Percentiles rank a stretch among this genome's conserved stretches.
These are phyloP conservation scores for Diploscapter pachys DNA, from an alignment of 1,140 invertebrate species.

Conservation along the genomic window DNA sequence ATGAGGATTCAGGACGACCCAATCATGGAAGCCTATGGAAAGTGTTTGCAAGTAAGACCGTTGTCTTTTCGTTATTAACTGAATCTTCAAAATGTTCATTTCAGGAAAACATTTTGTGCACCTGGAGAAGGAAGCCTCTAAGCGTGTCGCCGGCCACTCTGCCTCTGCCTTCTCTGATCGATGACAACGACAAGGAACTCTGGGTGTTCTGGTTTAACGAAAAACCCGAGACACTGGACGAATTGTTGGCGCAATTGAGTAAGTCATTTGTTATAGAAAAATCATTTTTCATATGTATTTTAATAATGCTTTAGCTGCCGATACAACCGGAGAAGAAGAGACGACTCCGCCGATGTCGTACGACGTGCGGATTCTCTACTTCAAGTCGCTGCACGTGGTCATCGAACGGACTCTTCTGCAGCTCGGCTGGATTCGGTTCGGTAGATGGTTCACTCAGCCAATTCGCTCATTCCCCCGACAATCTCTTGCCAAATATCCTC, in stretches of 20 bases:
- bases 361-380: conserved; percentile 22
- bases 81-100: not conserved
- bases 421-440: conserved; percentile 30
- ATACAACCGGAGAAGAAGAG: conserved; percentile 16
- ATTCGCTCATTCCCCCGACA: conserved; percentile 18
- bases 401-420: conserved; percentile 27
- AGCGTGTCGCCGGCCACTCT: not conserved
- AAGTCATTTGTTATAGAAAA: not conserved
- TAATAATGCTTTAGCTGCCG: too few species aligned
- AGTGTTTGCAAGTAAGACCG: conserved; percentile 24
- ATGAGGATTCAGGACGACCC: conserved; percentile 1
- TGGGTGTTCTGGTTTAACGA: conserved; percentile 42
- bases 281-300: too few species aligned
- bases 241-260: conserved; percentile 16
- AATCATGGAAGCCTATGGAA: conserved; percentile 33
- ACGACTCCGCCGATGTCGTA: conserved; percentile 19
- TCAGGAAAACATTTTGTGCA: conserved; percentile 32
- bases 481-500: not conserved
- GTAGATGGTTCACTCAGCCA: conserved; percentile 38
- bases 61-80: not conserved
- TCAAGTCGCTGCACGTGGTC: conserved; percentile 33
- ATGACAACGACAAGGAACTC: conserved; percentile 13
- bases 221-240: conserved; percentile 8
- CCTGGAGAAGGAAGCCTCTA: conserved; percentile 33
- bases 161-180: too few species aligned